phyloP scores from a whole-genome alignment of 2,797 vertebrate species.

The Anabas testudineus region DNA sequence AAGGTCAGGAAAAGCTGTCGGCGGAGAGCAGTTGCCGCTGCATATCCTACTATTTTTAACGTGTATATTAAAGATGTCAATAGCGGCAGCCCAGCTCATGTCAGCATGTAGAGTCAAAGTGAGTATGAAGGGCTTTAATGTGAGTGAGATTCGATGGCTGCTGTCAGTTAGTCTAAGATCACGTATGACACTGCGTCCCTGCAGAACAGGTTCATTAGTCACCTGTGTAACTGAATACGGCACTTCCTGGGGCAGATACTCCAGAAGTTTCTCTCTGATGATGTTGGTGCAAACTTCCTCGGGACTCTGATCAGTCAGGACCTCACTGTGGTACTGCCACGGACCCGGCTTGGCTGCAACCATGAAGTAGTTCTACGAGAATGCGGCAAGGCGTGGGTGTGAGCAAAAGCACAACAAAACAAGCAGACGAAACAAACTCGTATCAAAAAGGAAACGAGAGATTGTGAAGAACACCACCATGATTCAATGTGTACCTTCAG shows the following conservation, averaged over 20 bases:
- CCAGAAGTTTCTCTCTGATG: conserved; percentile 92
- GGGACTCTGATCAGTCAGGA: conserved; percentile 93
- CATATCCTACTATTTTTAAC: background rate
- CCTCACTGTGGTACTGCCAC: conserved; percentile 93
- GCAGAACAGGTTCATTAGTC: background rate
- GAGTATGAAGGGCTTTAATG: conserved; percentile 16
- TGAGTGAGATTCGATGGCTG: conserved; percentile 9
- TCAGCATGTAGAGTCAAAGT: background rate
- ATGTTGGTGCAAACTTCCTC: conserved; percentile 89
- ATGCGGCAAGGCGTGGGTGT: background rate
- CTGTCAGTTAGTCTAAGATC: conserved; percentile 9
- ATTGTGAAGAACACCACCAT: background rate
- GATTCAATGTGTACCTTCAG: conserved; percentile 90
- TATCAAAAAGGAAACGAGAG: background rate
- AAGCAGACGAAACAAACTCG: background rate
- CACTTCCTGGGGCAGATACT: conserved; percentile 92
- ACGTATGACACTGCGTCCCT: background rate
- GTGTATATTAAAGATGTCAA: background rate
- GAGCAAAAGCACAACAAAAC: background rate
- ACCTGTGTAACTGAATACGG: conserved; percentile 93
- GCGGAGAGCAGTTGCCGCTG: background rate
- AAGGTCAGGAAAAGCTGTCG: background rate
- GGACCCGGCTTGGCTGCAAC: conserved; percentile 87
- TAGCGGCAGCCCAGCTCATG: background rate
- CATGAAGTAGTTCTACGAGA: conserved; percentile 88